Percentiles rank a stretch among this genome's conserved stretches.
Conservation (phyloP, 2,888 invertebrate genomes). For the Drosophila rellima region DNA sequence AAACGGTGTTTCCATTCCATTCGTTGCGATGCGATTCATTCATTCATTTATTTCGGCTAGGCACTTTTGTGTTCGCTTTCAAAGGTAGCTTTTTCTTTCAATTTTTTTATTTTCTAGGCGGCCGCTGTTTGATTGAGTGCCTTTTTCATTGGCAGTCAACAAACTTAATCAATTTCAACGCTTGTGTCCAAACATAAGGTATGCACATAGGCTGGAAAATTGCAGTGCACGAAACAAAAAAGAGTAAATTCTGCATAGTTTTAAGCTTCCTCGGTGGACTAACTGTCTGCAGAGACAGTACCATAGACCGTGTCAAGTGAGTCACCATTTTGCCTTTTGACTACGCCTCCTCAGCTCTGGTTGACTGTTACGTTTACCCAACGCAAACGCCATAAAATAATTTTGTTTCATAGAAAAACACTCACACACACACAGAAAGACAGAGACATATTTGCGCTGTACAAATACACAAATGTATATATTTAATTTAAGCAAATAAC, state of each 20-base stretch:
- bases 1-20: conserved; percentile 5
- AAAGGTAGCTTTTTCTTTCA: conserved; percentile 41
- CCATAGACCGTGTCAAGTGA: conserved; percentile 51
- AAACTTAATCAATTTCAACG: conserved; percentile 80
- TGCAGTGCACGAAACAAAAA: conserved; percentile 36
- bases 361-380: conserved; percentile 60
- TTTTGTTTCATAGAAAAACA: conserved; percentile 61
- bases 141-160: conserved; percentile 76
- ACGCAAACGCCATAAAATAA: conserved; percentile 78
- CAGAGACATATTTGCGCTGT: conserved; percentile 70
- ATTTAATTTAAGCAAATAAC: conserved; percentile 80
- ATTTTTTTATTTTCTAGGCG: conserved; percentile 21
- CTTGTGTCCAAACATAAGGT: conserved; percentile 77
- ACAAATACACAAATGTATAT: conserved; percentile 81
- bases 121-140: conserved; percentile 70
- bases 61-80: conserved; percentile 54
- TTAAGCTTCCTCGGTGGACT: conserved; percentile 36
- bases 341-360: conserved; percentile 44
- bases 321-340: conserved; percentile 56
- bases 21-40: conserved; percentile 30
- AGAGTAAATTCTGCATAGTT: conserved; percentile 55
- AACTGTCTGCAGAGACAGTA: conserved; percentile 41
- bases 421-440: conserved; percentile 47
- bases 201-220: conserved; percentile 71
- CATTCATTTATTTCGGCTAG: conserved; percentile 70